Percentiles rank a stretch among this genome's conserved stretches.
Evolutionary conservation across 2,888 invertebrate species (phyloP).

Genomic region (Cosmopolites sordidus): DNA sequence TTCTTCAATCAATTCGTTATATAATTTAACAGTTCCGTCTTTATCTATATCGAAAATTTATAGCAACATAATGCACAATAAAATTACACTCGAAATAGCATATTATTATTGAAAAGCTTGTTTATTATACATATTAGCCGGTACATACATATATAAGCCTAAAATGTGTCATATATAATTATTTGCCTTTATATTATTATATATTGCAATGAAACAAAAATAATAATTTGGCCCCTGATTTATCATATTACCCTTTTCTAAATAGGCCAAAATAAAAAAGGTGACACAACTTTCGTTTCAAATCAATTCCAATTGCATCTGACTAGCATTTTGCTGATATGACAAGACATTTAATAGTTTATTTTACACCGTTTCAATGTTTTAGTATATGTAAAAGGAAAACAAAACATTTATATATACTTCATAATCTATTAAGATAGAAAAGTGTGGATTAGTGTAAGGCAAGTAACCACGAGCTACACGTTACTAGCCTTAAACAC

Average conservation of each 20-base stretch:
- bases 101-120: too few relatives aligned
- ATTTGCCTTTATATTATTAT: too few relatives aligned
- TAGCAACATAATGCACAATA: too few relatives aligned
- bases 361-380: neutral
- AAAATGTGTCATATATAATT: too few relatives aligned
- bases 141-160: too few relatives aligned
- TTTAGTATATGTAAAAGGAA: neutral
- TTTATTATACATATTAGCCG: too few relatives aligned
- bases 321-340: constrained; percentile 17
- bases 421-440: neutral
- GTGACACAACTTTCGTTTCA: neutral
- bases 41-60: too few relatives aligned
- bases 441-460: constrained; percentile 3
- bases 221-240: neutral
- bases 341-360: neutral
- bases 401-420: neutral
- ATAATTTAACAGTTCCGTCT: too few relatives aligned
- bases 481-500: constrained; percentile 13
- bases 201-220: too few relatives aligned
- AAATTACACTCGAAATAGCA: too few relatives aligned
- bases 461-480: constrained; percentile 17
- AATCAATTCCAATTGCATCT: constrained; percentile 1
- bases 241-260: neutral
- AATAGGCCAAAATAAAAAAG: neutral
- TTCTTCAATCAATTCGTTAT: too few relatives aligned